Base-by-base conservation (phyloP, 2,888 invertebrate species). In the Thymelicus sylvestris region DNA sequence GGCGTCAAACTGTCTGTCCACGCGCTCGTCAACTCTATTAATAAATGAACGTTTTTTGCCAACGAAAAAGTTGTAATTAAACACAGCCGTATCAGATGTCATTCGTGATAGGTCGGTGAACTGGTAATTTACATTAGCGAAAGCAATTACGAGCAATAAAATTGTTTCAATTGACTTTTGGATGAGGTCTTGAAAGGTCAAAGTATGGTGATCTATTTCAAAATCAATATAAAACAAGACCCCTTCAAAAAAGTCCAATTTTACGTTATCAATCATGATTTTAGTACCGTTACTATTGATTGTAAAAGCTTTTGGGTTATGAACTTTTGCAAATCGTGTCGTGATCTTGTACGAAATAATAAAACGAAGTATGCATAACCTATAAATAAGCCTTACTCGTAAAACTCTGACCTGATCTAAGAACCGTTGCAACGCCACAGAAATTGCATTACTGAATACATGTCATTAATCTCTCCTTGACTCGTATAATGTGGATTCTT, bases 71-170 rank as follows among this genome's bases (percentile, higher is more conserved):
- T 65, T 63, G 66, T 80, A 82, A 84, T 83, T 86, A 81, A 80
- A 80, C 82, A 74, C 78, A 81, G 79, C 83, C 77, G 68, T 75
- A 75, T 82, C 75, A 66, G 74, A 75, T 83, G 78, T 80, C 81
- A 71, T 38, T 78, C 74, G 70, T 72, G 74, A 76, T 79, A 82
- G 84, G 82, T 80, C 78, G 77, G 78, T 75, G 80, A 82, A 81
- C 81, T 74, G 72, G 59, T 62, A 7, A 39, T 72, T 71, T 48
- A 38, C 47, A 64, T 59, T 64, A 64, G 65, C 59, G 47, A 70
- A 63, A 60, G 75, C 82, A 81, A 83, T 83, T 82, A 74, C 63
- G 74, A 74, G 71, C 83, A 83, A 84, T 31, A 31, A 31, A 31
- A 31, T 85, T 85, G 82, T 75, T 24, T 80, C 79, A 73, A 77